Conservation (phyloP, 2,797 vertebrate genomes). For the Alosa sapidissima region DNA sequence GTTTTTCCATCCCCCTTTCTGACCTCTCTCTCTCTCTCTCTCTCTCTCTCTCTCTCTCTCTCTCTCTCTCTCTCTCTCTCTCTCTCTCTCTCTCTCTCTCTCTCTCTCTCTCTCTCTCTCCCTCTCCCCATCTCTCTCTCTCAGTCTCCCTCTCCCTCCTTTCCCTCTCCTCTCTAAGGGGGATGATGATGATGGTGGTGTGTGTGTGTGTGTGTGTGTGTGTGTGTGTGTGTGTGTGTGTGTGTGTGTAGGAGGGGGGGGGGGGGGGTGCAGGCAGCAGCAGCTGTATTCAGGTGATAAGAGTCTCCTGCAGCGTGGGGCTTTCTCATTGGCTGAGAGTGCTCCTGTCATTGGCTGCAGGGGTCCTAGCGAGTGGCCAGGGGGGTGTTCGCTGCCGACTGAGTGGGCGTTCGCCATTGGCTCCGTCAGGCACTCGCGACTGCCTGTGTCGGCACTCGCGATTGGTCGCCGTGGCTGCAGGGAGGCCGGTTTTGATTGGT, state of each 20-base stretch:
- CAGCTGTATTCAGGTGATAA: conserved; percentile 79
- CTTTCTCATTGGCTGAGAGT: conserved; percentile 66
- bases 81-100: too few relatives aligned
- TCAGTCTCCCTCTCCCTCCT: not conserved
- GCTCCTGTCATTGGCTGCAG: conserved; percentile 44
- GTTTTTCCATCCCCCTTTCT: not conserved
- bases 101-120: not conserved
- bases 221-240: conserved; percentile 1
- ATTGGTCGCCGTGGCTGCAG: not conserved
- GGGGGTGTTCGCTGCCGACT: not conserved
- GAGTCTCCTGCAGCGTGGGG: conserved; percentile 59
- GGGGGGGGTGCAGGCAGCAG: conserved; percentile 37
- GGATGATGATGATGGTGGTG: not conserved
- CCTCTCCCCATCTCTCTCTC: not conserved
- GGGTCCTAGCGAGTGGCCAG: conserved; percentile 10
- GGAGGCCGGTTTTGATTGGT: not conserved
- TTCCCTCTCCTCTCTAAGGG: not conserved
- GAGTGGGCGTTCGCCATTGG: conserved; percentile 65
- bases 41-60: not conserved
- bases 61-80: not conserved
- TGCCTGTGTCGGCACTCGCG: not conserved
- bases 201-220: conserved; percentile 4
- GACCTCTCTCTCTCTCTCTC: not conserved
- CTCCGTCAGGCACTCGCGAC: not conserved
- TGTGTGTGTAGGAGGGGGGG: not conserved